phyloP scores from a whole-genome alignment of 2,113 vertebrate species.

The Capreolus pygargus region DNA sequence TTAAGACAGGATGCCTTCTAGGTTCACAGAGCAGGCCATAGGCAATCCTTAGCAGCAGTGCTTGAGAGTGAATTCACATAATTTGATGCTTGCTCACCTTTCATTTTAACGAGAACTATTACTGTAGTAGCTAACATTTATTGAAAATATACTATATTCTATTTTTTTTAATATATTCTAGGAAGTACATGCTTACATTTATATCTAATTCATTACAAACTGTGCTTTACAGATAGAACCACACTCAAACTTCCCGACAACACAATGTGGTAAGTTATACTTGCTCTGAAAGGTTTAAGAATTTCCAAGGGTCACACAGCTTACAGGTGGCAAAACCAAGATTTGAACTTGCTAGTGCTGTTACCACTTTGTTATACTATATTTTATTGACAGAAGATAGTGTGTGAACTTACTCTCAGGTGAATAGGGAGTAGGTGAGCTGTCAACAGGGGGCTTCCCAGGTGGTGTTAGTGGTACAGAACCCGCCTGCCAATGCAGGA shows the following conservation, averaged over 20 bases:
- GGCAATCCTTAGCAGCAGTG: neutral
- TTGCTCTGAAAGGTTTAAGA: neutral
- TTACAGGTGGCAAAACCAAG: neutral
- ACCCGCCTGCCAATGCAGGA: neutral
- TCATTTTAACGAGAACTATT: neutral
- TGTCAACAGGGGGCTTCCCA: neutral
- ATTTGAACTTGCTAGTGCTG: neutral
- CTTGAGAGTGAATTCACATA: neutral
- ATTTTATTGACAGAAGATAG: neutral
- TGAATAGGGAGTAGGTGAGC: neutral
- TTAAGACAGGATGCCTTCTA: neutral
- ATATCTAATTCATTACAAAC: neutral
- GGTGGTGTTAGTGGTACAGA: rapidly evolving
- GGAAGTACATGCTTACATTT: neutral
- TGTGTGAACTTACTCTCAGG: neutral
- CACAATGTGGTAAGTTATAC: neutral
- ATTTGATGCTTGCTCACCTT: neutral
- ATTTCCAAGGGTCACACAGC: neutral
- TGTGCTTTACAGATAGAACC: neutral
- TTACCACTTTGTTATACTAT: neutral
- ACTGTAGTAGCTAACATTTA: neutral
- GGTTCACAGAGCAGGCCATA: neutral
- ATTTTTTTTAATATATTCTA: no score
- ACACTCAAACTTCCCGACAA: neutral
- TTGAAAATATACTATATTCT: neutral